Evolutionary conservation across 2,113 vertebrate genomes (phyloP).

Genomic region (Thermophis baileyi): DNA sequence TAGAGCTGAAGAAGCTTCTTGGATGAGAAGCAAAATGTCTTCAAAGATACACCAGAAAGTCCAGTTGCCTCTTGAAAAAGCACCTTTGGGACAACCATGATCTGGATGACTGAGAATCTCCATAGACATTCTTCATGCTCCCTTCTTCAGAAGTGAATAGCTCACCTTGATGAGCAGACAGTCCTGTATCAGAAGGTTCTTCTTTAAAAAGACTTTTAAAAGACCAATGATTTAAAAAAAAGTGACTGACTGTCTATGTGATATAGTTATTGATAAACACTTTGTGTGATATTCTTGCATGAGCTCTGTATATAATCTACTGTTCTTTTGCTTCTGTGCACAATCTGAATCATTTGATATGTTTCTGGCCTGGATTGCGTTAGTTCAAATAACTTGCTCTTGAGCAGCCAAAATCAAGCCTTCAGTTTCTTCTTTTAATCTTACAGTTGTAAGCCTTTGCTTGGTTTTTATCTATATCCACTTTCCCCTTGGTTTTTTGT

Average conservation of each 20-base stretch:
- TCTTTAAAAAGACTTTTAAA: background rate
- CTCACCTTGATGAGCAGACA: background rate
- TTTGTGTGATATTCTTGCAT: background rate
- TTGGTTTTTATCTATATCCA: background rate
- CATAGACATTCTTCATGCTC: background rate
- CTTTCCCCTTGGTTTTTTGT: background rate
- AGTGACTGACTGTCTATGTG: background rate
- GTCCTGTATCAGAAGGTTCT: background rate
- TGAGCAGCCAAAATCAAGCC: background rate
- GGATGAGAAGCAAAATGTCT: no score
- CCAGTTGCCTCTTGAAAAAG: no score
- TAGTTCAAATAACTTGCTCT: background rate
- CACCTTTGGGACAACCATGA: no score
- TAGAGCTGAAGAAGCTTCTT: no score
- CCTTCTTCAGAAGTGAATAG: background rate
- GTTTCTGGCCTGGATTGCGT: background rate
- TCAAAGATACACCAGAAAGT: no score
- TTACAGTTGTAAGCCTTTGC: background rate
- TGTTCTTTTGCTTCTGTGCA: background rate
- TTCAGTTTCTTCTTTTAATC: background rate
- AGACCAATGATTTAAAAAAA: no score
- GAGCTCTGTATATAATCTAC: background rate
- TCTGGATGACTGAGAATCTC: no score
- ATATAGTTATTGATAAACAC: background rate
- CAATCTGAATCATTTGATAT: background rate